Percentiles rank a stretch among this genome's conserved stretches.
Evolutionary conservation across 1,140 invertebrate genomes (phyloP).

Genomic region (Anagrus nilaparvatae): DNA sequence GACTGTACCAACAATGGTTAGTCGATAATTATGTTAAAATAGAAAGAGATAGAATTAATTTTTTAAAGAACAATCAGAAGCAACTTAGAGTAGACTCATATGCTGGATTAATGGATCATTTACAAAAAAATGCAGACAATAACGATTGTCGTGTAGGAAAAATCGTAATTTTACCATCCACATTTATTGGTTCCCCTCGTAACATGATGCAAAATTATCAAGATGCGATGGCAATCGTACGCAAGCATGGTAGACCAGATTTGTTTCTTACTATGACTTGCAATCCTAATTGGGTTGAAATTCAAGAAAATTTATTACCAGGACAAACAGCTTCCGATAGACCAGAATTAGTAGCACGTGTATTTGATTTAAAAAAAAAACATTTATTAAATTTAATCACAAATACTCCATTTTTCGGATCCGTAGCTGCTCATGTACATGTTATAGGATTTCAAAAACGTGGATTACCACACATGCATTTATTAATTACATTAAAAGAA

Average conservation of each 20-base stretch:
- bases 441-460: constrained; percentile 7
- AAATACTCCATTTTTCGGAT: constrained; percentile 1
- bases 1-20: constrained; percentile 3
- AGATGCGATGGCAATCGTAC: not conserved
- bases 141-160: constrained; percentile 17
- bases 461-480: constrained; percentile 5
- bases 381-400: constrained; percentile 24
- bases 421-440: constrained; percentile 4
- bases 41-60: constrained; percentile 10
- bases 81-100: constrained; percentile 9
- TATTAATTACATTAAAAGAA: constrained; percentile 3
- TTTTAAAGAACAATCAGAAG: constrained; percentile 12
- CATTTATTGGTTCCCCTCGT: not conserved
- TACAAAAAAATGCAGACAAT: constrained; percentile 12
- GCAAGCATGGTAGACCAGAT: not conserved
- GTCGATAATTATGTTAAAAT: constrained; percentile 11
- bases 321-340: constrained; percentile 24
- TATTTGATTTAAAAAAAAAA: constrained; percentile 34
- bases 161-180: not conserved
- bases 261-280: constrained; percentile 32
- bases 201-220: not conserved
- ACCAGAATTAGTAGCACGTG: constrained; percentile 32
- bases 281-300: constrained; percentile 40
- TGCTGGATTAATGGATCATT: constrained; percentile 11
- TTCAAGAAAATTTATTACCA: constrained; percentile 23